A percentile compares a stretch with the other conserved stretches of the same genome.
These are phyloP conservation scores for Lucilia cuprina DNA, from an alignment of 1,140 invertebrate genomes.

Conservation along the genomic window DNA sequence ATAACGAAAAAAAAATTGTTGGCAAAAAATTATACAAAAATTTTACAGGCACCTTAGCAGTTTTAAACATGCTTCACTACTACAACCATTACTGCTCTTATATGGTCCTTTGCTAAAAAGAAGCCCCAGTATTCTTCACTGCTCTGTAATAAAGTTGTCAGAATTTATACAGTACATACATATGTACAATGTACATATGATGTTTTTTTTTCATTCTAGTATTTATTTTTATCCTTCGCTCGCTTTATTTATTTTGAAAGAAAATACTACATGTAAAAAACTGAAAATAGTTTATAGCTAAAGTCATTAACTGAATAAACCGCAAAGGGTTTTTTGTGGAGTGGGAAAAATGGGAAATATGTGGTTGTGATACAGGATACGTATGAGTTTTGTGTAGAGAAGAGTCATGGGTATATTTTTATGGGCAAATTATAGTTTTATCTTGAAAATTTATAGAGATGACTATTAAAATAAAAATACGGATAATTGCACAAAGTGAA, in stretches of 20 bases:
- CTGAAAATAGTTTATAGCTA: constrained; percentile 27
- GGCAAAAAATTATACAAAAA: constrained; percentile 25
- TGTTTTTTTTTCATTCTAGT: constrained; percentile 13
- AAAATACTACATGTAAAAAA: not conserved
- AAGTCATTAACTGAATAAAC: constrained; percentile 32
- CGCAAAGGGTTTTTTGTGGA: constrained; percentile 12
- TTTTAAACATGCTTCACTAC: not conserved
- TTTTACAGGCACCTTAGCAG: constrained; percentile 20
- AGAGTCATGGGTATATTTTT: constrained; percentile 28
- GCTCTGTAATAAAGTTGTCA: constrained; percentile 33
- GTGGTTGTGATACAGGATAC: not conserved
- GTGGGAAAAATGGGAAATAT: not conserved
- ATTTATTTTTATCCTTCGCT: constrained; percentile 19
- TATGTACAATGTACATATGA: too few species aligned
- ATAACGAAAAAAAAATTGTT: not conserved
- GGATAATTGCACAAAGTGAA: constrained; percentile 13
- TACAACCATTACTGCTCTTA: not conserved
- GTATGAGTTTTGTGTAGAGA: not conserved
- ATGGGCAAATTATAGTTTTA: constrained; percentile 35
- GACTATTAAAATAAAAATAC: constrained; percentile 23
- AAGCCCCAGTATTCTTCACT: constrained; percentile 2
- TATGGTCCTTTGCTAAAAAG: not conserved
- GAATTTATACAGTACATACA: constrained; percentile 10
- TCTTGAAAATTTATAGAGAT: constrained; percentile 29
- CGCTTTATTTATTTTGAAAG: constrained; percentile 25